Percentiles rank a stretch among this genome's conserved stretches.
Evolutionary conservation across 2,113 vertebrate genomes (phyloP).

Genomic region (Rhabdomys dilectus): DNA sequence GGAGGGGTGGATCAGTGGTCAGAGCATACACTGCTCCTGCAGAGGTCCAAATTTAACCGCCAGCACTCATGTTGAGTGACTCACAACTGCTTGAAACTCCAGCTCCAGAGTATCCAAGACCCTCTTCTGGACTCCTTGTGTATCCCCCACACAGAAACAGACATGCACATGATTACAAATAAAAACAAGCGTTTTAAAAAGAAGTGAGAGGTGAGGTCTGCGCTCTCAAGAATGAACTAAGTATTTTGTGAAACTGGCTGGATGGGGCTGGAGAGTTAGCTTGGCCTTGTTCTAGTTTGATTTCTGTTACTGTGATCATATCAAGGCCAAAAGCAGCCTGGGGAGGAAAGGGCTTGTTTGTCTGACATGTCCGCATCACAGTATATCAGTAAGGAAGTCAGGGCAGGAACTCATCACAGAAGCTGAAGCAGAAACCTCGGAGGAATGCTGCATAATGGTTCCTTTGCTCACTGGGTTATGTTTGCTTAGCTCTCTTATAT

Average conservation of each 20-base stretch:
- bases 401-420: neutral
- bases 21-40: no score
- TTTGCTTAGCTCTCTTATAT: neutral
- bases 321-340: neutral
- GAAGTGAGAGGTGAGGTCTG: neutral
- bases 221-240: neutral
- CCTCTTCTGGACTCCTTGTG: neutral
- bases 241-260: no score
- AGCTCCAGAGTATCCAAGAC: neutral
- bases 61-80: neutral
- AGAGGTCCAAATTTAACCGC: neutral
- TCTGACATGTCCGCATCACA: no score
- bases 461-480: neutral
- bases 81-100: neutral
- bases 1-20: neutral
- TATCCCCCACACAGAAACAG: neutral
- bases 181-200: neutral
- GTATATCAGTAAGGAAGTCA: neutral
- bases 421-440: neutral
- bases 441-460: no score
- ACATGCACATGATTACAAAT: neutral
- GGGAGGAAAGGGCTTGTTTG: neutral
- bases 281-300: neutral
- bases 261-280: neutral
- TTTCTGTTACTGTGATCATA: neutral